Base-by-base conservation (phyloP, 2,888 invertebrate genomes). In the Notodonta dromedarius region DNA sequence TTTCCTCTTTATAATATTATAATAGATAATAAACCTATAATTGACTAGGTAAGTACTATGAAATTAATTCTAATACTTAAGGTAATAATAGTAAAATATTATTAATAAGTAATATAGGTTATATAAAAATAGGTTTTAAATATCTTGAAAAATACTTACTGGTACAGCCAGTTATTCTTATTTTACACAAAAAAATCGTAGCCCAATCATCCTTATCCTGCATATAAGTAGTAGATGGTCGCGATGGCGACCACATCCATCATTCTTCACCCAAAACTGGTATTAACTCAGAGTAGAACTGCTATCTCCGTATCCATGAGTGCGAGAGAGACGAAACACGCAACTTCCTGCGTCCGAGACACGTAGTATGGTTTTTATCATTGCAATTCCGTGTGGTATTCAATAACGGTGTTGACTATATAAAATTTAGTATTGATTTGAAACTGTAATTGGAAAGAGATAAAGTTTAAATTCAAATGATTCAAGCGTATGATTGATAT, bases 261-360 rank as follows among this genome's bases (percentile, higher is more conserved):
- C 77, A 82, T 79, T 78, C 78, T 79, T 78, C 70, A 70, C 70
- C 81, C 81, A 83, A 86, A 87, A 87, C 87, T 86, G 87, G 87
- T 86, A 83, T 83, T 77, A 82, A 77, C 71, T 66, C 66, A 65
- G 79, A 77, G 56, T 24, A 55, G 77, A 69, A 73, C 76, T 70
- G 77, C 59, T 65, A 83, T 66, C 65, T 61, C 56, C 7, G 46
- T 16, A 61, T 42, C 16, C 2, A 40, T 40, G 71, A 60, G 69
- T 40, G 65, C 65, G 57, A 71, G 65, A 57, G 76, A 79, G 62
- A 73, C 60, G 60, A 58, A 59, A 64, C 59, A 67, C 59, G 57
- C 63, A 67, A 80, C 78, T 84, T 86, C 83, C 83, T 81, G 83
- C 76, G 76, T 66, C 52, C 57, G 60, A 69, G 71, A 67, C 79